A percentile compares a stretch with the other conserved stretches of the same genome.
Evolutionary conservation across 1,140 invertebrate species (phyloP).

Genomic region (Lasaia peninsularis): DNA sequence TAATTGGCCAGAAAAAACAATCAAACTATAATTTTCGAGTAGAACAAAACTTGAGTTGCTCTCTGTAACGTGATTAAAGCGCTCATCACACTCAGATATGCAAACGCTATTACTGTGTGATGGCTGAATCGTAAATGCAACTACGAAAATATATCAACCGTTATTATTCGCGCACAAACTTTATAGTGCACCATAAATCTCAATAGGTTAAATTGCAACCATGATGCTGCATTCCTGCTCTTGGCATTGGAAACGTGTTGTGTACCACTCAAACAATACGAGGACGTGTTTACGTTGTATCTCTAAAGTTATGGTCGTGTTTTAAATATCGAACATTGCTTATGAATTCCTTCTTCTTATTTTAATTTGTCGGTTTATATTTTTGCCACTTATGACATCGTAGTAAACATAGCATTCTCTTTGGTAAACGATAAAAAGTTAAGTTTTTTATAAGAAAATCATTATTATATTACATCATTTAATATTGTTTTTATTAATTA

Average conservation of each 20-base stretch:
- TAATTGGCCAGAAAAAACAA: too few relatives aligned
- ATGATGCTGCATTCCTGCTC: slow-evolving; percentile 17
- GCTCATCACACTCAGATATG: slow-evolving; percentile 17
- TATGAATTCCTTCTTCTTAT: neutral
- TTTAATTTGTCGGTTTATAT: neutral
- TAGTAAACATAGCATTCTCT: neutral
- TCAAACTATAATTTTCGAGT: too few relatives aligned
- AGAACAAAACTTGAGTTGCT: neutral
- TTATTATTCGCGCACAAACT: slow-evolving; percentile 28
- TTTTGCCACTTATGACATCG: too few relatives aligned
- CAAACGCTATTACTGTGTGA: slow-evolving; percentile 19
- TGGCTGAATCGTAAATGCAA: slow-evolving; percentile 24
- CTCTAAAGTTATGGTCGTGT: slow-evolving; percentile 8
- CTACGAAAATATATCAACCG: slow-evolving; percentile 25
- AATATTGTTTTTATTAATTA: too few relatives aligned
- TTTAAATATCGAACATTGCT: slow-evolving; percentile 3
- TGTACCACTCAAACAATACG: slow-evolving; percentile 6
- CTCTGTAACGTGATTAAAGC: slow-evolving; percentile 20
- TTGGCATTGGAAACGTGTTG: slow-evolving; percentile 16
- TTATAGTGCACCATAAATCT: slow-evolving; percentile 29
- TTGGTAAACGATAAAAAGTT: too few relatives aligned
- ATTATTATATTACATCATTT: too few relatives aligned
- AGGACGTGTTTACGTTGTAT: slow-evolving; percentile 9
- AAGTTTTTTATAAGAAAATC: too few relatives aligned
- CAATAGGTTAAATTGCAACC: slow-evolving; percentile 29